Base-by-base conservation (phyloP, 2,113 vertebrate genomes). In the Sander lucioperca region DNA sequence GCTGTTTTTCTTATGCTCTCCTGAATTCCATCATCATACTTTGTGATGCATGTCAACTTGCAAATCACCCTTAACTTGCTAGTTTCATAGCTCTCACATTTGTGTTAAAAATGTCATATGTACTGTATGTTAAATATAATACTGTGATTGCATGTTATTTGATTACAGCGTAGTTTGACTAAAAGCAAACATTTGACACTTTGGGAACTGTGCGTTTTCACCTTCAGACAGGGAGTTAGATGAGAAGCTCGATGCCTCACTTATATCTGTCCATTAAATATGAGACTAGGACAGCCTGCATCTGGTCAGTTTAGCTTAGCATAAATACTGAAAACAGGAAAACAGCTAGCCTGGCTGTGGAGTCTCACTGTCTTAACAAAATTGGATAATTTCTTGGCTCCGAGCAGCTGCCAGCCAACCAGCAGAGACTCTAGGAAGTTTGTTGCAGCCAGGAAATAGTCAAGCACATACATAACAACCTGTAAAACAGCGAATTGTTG, bases 1-100 rank as follows among this genome's bases (percentile, higher is more conserved):
- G 4, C 43, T 83, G 62, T 62, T 86, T 80, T 50, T 51, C 21
- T 74, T 47, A 7, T 19, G 47, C 21, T 47, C 21, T 33, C 50
- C 74, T 61, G 47, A 79, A n/a, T 63, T 47, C 48, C 6, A 36
- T 72, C 62, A 25, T 23, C 50, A 36, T 16, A 21, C 27, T 61
- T 71, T 57, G 9, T 27, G 8, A 50, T 67, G 45, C 45, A 15
- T 47, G 43, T 45, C 21, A 25, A 47, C 13, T 25, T 23, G 21
- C n/a, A 47, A 23, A 25, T 25, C 16, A 2, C 45, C 18, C 21
- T 45, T 43, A 23, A 43, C 61, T 43, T 43, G 19, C 11, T 13
- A 64, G 36, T 19, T 62, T 21, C 19, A 36, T 62, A 19, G 15
- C 16, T 36, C 33, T 62, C 16, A 36, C 21, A 39, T 21, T 21